Conservation (phyloP, 30 jellyfish, hydroid and myxozoan species). For the Nemopilema nomurai region DNA sequence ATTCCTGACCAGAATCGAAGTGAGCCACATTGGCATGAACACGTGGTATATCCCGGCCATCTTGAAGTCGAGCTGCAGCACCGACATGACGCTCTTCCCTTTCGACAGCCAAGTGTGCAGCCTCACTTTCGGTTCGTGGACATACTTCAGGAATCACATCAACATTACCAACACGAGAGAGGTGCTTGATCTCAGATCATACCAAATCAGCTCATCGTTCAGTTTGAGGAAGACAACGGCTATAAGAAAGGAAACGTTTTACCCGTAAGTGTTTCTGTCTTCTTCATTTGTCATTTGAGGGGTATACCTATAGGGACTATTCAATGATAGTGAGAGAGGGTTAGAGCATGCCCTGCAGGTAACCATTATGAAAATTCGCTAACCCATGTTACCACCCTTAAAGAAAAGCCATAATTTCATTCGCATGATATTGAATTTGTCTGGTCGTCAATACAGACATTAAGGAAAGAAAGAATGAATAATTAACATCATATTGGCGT, state of each 20-base stretch:
- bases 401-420: too few relatives aligned
- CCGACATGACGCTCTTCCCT: constrained; percentile 87
- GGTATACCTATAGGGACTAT: too few relatives aligned
- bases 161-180: constrained; percentile 52
- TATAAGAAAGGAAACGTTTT: constrained; percentile 42
- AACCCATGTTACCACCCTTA: too few relatives aligned
- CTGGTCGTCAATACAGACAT: too few relatives aligned
- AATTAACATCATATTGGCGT: too few relatives aligned
- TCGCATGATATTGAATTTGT: too few relatives aligned
- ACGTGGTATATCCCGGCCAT: constrained; percentile 93
- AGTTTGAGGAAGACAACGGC: constrained; percentile 64
- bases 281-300: too few relatives aligned
- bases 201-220: constrained; percentile 80
- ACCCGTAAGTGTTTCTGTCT: constrained; percentile 59
- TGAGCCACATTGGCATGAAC: constrained; percentile 49
- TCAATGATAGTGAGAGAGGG: too few relatives aligned
- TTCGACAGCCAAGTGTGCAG: constrained; percentile 83
- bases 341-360: too few relatives aligned
- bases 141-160: constrained; percentile 67
- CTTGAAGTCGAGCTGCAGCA: constrained; percentile 82
- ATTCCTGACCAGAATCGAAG: constrained; percentile 53
- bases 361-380: too few relatives aligned
- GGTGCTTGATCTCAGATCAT: constrained; percentile 61
- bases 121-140: constrained; percentile 93
- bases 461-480: too few relatives aligned